phyloP scores from a whole-genome alignment of 2,113 vertebrate species.

The Boulengeromyrus knoepffleri region DNA sequence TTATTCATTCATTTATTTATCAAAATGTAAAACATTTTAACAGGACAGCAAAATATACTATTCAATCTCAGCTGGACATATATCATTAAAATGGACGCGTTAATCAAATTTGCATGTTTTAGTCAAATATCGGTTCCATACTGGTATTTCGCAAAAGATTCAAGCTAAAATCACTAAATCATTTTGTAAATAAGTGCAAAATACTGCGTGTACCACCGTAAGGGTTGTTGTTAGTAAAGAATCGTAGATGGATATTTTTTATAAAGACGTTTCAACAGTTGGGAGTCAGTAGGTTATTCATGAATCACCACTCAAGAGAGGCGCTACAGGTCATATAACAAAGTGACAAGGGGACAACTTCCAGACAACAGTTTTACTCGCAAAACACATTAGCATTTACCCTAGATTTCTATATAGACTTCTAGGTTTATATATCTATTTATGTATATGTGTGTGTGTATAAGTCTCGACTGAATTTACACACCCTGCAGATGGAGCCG shows the following conservation, averaged over 20 bases:
- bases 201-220: not conserved
- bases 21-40: not conserved
- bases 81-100: not conserved
- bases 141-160: not conserved
- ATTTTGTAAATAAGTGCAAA: not conserved
- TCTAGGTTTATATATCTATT: too few relatives aligned
- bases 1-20: not conserved
- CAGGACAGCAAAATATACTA: not conserved
- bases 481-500: too few relatives aligned
- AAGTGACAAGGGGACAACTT: not conserved
- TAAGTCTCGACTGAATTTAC: too few relatives aligned
- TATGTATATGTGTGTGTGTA: too few relatives aligned
- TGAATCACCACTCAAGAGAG: not conserved
- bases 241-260: not conserved
- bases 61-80: not conserved
- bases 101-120: not conserved
- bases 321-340: not conserved
- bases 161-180: not conserved
- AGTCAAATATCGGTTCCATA: not conserved
- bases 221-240: not conserved
- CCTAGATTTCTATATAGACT: too few relatives aligned
- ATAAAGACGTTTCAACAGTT: not conserved
- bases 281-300: not conserved
- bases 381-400: too few relatives aligned
- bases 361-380: not conserved